Evolutionary conservation across 2,888 invertebrate species (phyloP).

Genomic region (Drosophila gaucha): DNA sequence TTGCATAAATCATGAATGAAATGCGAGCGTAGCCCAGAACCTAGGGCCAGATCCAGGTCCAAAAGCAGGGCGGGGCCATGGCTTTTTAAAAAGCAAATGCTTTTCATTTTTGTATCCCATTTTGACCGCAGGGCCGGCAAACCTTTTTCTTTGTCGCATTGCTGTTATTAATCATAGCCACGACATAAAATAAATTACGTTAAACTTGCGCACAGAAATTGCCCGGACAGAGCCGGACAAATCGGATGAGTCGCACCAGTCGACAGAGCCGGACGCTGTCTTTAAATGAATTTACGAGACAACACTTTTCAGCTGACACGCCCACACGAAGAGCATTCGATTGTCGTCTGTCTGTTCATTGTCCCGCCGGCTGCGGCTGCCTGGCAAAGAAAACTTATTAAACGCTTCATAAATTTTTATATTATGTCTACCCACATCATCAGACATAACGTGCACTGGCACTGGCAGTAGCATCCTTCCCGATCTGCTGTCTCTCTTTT

Average conservation of each 20-base stretch:
- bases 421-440: conserved; percentile 82
- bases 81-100: conserved; percentile 52
- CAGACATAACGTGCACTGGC: conserved; percentile 72
- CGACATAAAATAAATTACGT: conserved; percentile 78
- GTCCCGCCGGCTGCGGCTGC: conserved; percentile 30
- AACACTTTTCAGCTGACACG: conserved; percentile 75
- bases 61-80: conserved; percentile 30
- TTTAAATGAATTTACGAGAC: conserved; percentile 79
- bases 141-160: conserved; percentile 55
- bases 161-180: conserved; percentile 75
- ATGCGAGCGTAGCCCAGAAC: conserved; percentile 19
- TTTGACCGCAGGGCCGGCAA: conserved; percentile 61
- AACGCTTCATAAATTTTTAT: conserved; percentile 83
- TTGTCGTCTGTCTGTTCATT: conserved; percentile 30
- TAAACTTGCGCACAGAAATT: conserved; percentile 67
- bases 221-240: conserved; percentile 32
- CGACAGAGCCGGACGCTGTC: conserved; percentile 31
- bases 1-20: conserved; percentile 74
- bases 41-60: not conserved
- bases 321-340: conserved; percentile 53
- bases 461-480: conserved; percentile 35
- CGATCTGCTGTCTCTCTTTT: conserved; percentile 30
- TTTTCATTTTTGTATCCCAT: conserved; percentile 41
- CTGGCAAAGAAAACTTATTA: conserved; percentile 79
- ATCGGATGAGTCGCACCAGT: conserved; percentile 5